Conservation (phyloP, 2,888 invertebrate genomes). For the Diaphora mendica region DNA sequence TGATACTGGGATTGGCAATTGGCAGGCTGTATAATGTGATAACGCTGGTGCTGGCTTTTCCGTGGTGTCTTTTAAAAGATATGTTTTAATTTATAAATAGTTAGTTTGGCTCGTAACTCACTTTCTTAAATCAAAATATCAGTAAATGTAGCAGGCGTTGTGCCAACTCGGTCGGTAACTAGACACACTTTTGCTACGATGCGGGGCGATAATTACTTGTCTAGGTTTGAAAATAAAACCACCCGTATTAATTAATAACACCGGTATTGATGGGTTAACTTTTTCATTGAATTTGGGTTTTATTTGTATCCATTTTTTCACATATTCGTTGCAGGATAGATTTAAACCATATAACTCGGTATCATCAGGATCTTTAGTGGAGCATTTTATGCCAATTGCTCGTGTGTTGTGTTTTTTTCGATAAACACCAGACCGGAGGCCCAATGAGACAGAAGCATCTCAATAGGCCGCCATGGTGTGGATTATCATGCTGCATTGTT, state of each 20-base stretch:
- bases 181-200: slow-evolving; percentile 34
- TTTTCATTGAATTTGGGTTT: neutral
- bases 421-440: no score
- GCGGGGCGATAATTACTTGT: slow-evolving; percentile 19
- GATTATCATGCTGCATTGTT: no score
- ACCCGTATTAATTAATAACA: neutral
- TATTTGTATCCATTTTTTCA: neutral
- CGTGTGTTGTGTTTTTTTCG: no score
- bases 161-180: slow-evolving; percentile 42
- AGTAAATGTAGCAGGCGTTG: slow-evolving; percentile 29
- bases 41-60: neutral
- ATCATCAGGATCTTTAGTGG: no score
- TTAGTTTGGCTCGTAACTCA: neutral
- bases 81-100: neutral
- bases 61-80: neutral
- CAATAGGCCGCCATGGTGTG: no score
- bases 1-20: neutral
- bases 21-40: neutral
- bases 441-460: no score
- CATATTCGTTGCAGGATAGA: no score
- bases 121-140: slow-evolving; percentile 28
- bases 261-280: neutral
- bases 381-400: no score
- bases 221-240: neutral
- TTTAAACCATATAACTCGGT: no score